These are phyloP conservation scores for Vulpes vulpes DNA, from an alignment of 2,113 vertebrate genomes.

Conservation along the genomic window DNA sequence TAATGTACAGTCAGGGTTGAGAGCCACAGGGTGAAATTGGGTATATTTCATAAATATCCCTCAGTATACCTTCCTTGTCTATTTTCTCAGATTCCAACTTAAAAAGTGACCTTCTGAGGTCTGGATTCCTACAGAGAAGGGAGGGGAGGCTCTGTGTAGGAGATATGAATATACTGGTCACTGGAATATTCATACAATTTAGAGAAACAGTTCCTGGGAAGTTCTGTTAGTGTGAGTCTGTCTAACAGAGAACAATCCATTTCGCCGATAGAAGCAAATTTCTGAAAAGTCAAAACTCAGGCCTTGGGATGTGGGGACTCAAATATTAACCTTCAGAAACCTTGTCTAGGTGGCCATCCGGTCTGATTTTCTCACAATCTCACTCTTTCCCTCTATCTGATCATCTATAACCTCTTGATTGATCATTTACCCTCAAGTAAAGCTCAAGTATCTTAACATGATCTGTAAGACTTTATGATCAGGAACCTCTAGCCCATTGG, in stretches of 20 bases:
- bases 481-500: background rate
- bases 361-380: background rate
- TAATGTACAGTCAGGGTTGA: background rate
- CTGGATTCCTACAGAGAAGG: background rate
- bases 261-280: background rate
- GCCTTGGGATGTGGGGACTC: background rate
- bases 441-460: background rate
- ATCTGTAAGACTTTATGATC: background rate
- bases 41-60: background rate
- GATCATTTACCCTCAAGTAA: background rate
- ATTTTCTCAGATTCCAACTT: background rate
- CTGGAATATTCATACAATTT: background rate
- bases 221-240: background rate
- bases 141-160: background rate
- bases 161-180: background rate
- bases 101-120: background rate
- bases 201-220: background rate
- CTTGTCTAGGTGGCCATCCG: background rate
- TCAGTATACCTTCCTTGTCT: background rate
- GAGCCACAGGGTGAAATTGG: background rate
- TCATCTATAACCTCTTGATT: background rate
- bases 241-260: background rate
- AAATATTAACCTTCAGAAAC: background rate
- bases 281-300: constrained; percentile 16
- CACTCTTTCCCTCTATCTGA: background rate